Evolutionary conservation across 2,113 vertebrate genomes (phyloP).

Genomic region (Oxyruncus cristatus): DNA sequence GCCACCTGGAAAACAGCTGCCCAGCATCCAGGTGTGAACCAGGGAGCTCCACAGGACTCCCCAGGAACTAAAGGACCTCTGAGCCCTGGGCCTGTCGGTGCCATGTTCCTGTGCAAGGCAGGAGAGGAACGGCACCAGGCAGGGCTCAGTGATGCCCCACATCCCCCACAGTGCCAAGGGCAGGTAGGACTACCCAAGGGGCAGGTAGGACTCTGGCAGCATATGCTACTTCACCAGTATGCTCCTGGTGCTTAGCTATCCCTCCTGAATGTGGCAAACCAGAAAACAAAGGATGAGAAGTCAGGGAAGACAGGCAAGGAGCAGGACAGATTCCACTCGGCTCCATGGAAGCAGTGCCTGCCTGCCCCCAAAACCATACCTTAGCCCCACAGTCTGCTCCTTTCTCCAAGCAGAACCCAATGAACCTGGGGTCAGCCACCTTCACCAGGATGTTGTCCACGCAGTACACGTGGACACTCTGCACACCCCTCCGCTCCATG

Average conservation of each 20-base stretch:
- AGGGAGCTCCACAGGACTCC: neutral
- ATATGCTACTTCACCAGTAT: fast-evolving
- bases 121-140: neutral
- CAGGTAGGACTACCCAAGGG: neutral
- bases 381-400: constrained; percentile 96
- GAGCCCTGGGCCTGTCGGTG: neutral
- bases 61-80: neutral
- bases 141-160: neutral
- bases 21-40: fast-evolving
- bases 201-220: neutral
- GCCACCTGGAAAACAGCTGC: neutral
- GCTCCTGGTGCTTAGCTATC: neutral
- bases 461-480: constrained; percentile 88
- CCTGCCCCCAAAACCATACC: constrained; percentile 65
- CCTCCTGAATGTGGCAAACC: neutral
- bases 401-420: constrained; percentile 93
- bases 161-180: neutral
- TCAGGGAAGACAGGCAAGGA: neutral
- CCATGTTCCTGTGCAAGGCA: fast-evolving
- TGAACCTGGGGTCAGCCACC: constrained; percentile 92
- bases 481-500: constrained; percentile 85
- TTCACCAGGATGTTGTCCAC: constrained; percentile 98
- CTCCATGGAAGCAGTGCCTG: neutral
- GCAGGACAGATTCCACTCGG: neutral
- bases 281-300: neutral